phyloP scores from a whole-genome alignment of 2,888 invertebrate species.

The Ommatoiulus sabulosus region DNA sequence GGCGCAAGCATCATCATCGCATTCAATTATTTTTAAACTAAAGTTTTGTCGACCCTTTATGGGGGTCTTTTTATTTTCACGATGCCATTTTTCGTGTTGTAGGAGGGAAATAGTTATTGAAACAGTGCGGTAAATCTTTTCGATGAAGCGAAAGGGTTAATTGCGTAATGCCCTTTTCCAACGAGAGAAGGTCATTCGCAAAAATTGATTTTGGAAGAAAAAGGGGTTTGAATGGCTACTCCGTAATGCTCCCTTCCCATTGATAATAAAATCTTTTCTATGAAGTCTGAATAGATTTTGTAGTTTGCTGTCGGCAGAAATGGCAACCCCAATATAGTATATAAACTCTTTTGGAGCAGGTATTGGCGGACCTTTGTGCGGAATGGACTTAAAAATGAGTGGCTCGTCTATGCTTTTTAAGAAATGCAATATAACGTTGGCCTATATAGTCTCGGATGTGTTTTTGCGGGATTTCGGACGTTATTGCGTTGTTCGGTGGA shows the following conservation, averaged over 20 bases:
- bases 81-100: not conserved
- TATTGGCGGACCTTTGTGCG: slow-evolving; percentile 16
- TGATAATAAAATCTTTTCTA: slow-evolving; percentile 28
- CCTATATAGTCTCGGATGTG: not conserved
- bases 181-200: slow-evolving; percentile 15
- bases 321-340: slow-evolving; percentile 7
- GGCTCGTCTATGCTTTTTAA: slow-evolving; percentile 14
- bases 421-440: slow-evolving; percentile 25
- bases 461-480: slow-evolving; percentile 40
- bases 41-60: not conserved
- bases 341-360: slow-evolving; percentile 36
- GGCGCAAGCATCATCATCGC: not conserved
- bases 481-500: slow-evolving; percentile 41
- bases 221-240: slow-evolving; percentile 25
- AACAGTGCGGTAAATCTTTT: slow-evolving; percentile 15
- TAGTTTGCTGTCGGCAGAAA: slow-evolving; percentile 24
- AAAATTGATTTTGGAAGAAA: slow-evolving; percentile 21
- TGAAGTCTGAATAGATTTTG: slow-evolving; percentile 31
- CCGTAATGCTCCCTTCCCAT: not conserved
- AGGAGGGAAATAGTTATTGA: not conserved
- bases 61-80: not conserved
- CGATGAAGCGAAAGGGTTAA: slow-evolving; percentile 35
- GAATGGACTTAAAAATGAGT: slow-evolving; percentile 32
- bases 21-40: not conserved
- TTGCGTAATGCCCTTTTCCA: slow-evolving; percentile 28